phyloP scores from a whole-genome alignment of 2,113 vertebrate genomes.

The Esox niger region DNA sequence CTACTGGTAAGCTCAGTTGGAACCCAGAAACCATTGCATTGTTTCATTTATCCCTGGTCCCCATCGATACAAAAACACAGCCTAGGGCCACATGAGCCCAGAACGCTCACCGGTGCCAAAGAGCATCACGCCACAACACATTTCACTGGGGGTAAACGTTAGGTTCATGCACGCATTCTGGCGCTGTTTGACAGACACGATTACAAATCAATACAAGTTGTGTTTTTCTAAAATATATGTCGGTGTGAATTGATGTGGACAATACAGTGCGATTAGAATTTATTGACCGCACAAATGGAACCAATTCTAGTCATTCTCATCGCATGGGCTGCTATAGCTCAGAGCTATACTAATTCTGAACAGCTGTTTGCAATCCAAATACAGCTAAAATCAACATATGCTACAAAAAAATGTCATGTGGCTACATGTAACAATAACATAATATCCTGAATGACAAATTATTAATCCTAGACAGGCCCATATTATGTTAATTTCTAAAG shows the following conservation, averaged over 20 bases:
- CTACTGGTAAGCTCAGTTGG: conserved; percentile 34
- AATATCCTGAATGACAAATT: too few species aligned
- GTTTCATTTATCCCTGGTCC: conserved; percentile 56
- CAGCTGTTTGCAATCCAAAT: too few species aligned
- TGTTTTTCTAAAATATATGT: neutral
- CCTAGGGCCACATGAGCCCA: conserved; percentile 14
- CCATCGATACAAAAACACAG: conserved; percentile 58
- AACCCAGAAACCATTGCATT: conserved; percentile 44
- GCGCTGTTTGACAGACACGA: conserved; percentile 12
- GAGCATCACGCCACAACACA: conserved; percentile 20
- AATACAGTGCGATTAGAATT: neutral
- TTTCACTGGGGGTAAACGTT: neutral
- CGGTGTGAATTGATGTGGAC: neutral
- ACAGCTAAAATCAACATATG: too few species aligned
- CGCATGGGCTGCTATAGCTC: too few species aligned
- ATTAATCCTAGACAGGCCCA: too few species aligned
- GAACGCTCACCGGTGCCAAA: conserved; percentile 33
- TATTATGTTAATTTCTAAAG: too few species aligned
- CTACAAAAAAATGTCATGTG: too few species aligned
- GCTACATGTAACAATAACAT: too few species aligned
- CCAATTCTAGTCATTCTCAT: too few species aligned
- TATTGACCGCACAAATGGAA: neutral
- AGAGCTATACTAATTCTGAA: too few species aligned
- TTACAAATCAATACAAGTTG: neutral
- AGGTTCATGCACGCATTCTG: conserved; percentile 10